Base-by-base conservation (phyloP, 1,140 invertebrate species). In the Forficula auricularia region DNA sequence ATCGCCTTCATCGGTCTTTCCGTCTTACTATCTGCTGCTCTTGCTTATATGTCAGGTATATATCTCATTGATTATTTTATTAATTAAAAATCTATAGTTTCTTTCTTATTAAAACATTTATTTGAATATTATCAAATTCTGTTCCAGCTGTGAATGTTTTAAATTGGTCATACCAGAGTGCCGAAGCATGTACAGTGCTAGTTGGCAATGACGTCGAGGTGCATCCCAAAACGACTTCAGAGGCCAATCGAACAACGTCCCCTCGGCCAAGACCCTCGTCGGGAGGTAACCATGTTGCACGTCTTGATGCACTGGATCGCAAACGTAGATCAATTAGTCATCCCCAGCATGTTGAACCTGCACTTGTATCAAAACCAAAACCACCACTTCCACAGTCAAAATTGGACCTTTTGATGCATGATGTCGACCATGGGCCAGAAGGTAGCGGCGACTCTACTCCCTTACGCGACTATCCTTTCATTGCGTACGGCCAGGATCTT, bases 1-100 rank as follows among this genome's bases (percentile, higher is more conserved):
- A 79, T 92, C 53, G 72, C 80, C 39, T 79, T 87, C 53, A 80
- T 90, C 53, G 73, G 84, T 56, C 68, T 87, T 45, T 77, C 80
- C 47, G 70, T 85, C 47, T 70, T 85, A 48, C 66, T 91, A 48
- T 72, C 78, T 46, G 78, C 85, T 41, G 77, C 82, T 42, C 68
- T 89, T 40, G 78, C 79, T 42, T 90, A 89, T 64, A 79, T 92
- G 61, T 79, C 82, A 71, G 83, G 86, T 90, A 67, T 71, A 62
- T 58, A 16, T 31, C 22, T 19, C 44, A 19, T 15, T 31, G 2
- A 12, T 35, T 34, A 16, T 33, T 36, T 42, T 27, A n/a, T n/a
- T n/a, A n/a, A n/a, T n/a, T n/a, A n/a, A 3, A 18, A n/a, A 33
- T 40, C 33, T 13, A 14, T 13, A 13, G 27, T 27, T 13, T 18